Evolutionary conservation across 2,888 invertebrate genomes (phyloP), one percentile per base, ranked within the genome.

Genomic region (Caenorhabditis drosophilae): DNA sequence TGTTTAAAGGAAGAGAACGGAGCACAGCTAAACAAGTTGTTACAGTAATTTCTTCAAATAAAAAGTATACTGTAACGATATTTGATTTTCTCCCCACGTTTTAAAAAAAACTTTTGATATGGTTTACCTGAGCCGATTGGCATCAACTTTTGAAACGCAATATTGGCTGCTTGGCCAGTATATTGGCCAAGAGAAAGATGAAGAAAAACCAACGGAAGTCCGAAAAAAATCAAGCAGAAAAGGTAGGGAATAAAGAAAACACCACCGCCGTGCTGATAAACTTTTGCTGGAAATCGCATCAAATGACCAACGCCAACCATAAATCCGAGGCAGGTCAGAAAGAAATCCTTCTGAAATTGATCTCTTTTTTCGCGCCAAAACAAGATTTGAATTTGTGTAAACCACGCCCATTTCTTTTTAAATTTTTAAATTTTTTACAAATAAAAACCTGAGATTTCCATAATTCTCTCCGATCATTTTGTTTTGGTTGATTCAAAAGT

Each of bases 221-320:
- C 82, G 46, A 82, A 78, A 23, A 81, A 63, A 31, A 73, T 54
- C 26, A 82, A 61, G 11, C 64, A 77, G 11, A 79, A 67, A 9
- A 81, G 50, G 55, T 81, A 82, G 1, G 81, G 81, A 26, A 82
- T 75, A 54, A 82, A 79, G 48, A 82, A 81, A 7, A 76, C 72
- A 45, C 66, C 71, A 46, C 79, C 80, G 27, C 79, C 79, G 44
- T 76, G 67, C 42, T 75, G 76, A 59, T 80, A 80, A 15, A 79
- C 74, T 57, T 78, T 78, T 18, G 81, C 77, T 2, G 81, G 81
- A 42, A 81, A 81, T 16, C 81, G 67, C 42, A 81, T 66, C 0
- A 77, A 75, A 57, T 80, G 79, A 0, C 81, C 81, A 7, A 82
- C 79, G 2, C 82, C 82, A 9, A 82, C 76, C 51, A 82, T 80